Conservation (phyloP, 2,113 vertebrate species). For the Rynchops niger region DNA sequence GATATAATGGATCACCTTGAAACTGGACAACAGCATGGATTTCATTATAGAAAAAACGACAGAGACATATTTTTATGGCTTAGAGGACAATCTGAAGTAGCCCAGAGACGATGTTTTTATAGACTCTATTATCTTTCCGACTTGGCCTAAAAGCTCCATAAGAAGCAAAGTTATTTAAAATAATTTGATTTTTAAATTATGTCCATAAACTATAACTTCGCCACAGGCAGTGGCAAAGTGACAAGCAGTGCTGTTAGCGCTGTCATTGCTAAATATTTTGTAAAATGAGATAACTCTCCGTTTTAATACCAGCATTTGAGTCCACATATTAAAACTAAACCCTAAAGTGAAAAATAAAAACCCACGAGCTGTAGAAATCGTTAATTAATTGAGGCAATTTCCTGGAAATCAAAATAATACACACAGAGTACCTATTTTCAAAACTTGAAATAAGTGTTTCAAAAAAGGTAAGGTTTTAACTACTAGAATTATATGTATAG, state of each 20-base stretch:
- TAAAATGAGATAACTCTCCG: constrained; percentile 53
- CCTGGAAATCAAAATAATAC: background rate
- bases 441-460: background rate
- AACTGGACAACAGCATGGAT: constrained; percentile 21
- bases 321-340: constrained; percentile 60
- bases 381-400: constrained; percentile 59
- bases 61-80: constrained; percentile 74
- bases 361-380: constrained; percentile 49
- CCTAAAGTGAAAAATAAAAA: constrained; percentile 67
- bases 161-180: constrained; percentile 67
- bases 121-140: constrained; percentile 66
- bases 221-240: background rate
- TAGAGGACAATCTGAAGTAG: constrained; percentile 74
- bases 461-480: background rate
- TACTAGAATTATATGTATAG: background rate
- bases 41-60: constrained; percentile 66
- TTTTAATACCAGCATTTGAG: constrained; percentile 40
- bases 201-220: constrained; percentile 45
- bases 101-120: constrained; percentile 75
- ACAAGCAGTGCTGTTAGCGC: constrained; percentile 16
- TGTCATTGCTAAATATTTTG: constrained; percentile 49
- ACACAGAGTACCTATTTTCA: background rate
- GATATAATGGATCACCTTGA: background rate
- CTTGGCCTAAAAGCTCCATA: constrained; percentile 70
- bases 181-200: constrained; percentile 61